A percentile compares a stretch with the other conserved stretches of the same genome.
These are phyloP conservation scores for Aplidium turbinatum DNA, from an alignment of 23 tunicate species.

Conservation along the genomic window DNA sequence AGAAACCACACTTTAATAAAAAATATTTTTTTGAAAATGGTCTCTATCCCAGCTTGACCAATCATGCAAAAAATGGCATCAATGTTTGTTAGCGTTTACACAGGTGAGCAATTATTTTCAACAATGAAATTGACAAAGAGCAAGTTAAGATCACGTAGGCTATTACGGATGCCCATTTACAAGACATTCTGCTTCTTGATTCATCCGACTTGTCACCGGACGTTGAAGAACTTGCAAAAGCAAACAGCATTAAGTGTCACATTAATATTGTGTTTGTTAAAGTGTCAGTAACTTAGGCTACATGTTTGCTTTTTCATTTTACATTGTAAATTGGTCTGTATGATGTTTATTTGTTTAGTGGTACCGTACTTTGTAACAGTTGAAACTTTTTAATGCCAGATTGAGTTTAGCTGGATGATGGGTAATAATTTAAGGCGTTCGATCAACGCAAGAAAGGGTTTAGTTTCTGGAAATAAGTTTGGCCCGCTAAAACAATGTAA, in stretches of 20 bases:
- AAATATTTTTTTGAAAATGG: neutral
- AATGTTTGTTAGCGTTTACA: conserved; percentile 46
- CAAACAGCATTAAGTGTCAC: conserved; percentile 42
- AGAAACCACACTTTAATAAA: neutral
- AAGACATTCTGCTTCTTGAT: conserved; percentile 29
- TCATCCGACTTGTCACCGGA: conserved; percentile 41
- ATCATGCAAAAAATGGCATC: conserved; percentile 30
- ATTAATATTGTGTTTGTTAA: conserved; percentile 26
- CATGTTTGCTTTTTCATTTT: neutral
- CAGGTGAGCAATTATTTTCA: conserved; percentile 21
- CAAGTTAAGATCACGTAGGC: conserved; percentile 17
- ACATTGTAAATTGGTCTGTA: neutral
- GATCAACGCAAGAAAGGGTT: neutral
- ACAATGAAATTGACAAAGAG: conserved; percentile 20
- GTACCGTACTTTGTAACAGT: too few relatives aligned
- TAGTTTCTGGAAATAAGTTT: neutral
- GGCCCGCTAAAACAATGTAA: neutral
- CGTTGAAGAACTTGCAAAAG: conserved; percentile 38
- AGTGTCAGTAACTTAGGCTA: conserved; percentile 12
- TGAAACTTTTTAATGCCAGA: too few relatives aligned
- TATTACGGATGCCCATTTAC: too few relatives aligned
- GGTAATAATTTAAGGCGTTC: too few relatives aligned
- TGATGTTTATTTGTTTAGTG: too few relatives aligned
- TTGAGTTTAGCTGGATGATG: too few relatives aligned
- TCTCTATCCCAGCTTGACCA: neutral